Evolutionary conservation across 2,888 invertebrate species (phyloP).

Genomic region (Imbricaverruca yamaguchii): DNA sequence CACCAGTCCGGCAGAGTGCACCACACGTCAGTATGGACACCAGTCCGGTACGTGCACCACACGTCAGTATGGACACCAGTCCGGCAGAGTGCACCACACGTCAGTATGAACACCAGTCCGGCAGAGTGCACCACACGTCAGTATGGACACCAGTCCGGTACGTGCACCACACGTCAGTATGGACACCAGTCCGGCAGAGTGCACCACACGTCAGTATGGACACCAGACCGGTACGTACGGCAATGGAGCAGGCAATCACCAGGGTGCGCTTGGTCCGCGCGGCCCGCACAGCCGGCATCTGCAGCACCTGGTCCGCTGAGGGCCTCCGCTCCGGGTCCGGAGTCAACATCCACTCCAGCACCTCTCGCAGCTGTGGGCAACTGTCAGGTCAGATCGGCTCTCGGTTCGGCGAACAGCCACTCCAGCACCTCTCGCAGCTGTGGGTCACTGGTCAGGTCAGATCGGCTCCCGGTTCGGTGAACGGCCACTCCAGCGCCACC

Average conservation of each 20-base stretch:
- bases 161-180: neutral
- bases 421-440: slow-evolving; percentile 49
- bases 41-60: too few species aligned
- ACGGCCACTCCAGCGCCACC: too few species aligned
- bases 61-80: too few species aligned
- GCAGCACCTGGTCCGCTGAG: slow-evolving; percentile 48
- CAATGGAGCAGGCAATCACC: neutral
- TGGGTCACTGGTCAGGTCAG: slow-evolving; percentile 21
- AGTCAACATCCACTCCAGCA: slow-evolving; percentile 52
- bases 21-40: too few species aligned
- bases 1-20: too few species aligned
- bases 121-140: too few species aligned
- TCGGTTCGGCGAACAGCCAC: slow-evolving; percentile 47
- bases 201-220: neutral
- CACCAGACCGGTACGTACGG: neutral
- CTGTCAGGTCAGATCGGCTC: too few species aligned
- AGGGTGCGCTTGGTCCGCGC: neutral
- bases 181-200: neutral
- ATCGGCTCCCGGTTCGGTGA: too few species aligned
- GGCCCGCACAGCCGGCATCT: slow-evolving; percentile 41
- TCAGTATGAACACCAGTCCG: too few species aligned
- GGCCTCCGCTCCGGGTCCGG: slow-evolving; percentile 49
- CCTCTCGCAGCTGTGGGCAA: slow-evolving; percentile 44
- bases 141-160: too few species aligned
- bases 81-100: too few species aligned